Conservation (phyloP, 2,888 invertebrate genomes). For the Aphodius sticticus region DNA sequence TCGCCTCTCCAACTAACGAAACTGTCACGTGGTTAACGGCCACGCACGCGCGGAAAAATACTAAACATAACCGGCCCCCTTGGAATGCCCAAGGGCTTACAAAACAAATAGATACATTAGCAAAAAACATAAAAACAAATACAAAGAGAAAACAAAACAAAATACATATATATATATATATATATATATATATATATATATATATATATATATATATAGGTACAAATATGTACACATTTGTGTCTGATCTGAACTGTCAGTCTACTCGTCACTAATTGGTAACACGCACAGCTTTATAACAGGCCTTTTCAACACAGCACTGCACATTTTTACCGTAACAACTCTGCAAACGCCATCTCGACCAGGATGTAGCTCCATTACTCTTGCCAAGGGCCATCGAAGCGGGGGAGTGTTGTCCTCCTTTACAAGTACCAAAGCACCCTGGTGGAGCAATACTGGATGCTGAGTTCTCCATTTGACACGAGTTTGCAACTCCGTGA, state of each 20-base stretch:
- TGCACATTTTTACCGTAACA: neutral
- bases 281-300: neutral
- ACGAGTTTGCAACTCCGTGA: neutral
- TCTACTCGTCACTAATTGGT: neutral
- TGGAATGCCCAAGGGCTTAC: neutral
- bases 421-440: neutral
- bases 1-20: too few relatives aligned
- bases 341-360: neutral
- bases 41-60: too few relatives aligned
- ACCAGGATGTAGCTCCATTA: neutral
- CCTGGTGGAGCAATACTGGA: too few relatives aligned
- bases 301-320: neutral
- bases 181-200: too few relatives aligned
- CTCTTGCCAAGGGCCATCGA: conserved; percentile 4
- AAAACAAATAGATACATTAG: neutral
- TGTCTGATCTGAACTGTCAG: neutral
- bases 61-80: too few relatives aligned
- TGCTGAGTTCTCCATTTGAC: neutral
- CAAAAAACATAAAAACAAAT: neutral
- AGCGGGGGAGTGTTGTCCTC: neutral
- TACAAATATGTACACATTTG: neutral
- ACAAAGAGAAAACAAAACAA: neutral
- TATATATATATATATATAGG: too few relatives aligned
- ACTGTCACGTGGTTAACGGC: too few relatives aligned
- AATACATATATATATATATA: too few relatives aligned